These are phyloP conservation scores for Oscheius sp. DNA, from an alignment of 2,888 invertebrate species.

Conservation along the genomic window DNA sequence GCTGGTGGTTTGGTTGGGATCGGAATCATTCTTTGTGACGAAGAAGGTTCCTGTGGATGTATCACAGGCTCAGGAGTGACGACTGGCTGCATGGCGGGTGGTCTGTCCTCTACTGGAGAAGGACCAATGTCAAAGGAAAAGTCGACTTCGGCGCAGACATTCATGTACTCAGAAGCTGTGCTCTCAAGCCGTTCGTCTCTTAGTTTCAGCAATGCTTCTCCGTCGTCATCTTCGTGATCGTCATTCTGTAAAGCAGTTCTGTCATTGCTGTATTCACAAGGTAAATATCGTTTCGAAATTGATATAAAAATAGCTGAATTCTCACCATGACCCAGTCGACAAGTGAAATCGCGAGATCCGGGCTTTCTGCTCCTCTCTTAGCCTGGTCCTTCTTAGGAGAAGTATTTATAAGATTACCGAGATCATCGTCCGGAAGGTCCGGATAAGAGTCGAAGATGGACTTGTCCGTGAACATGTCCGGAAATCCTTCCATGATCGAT, in stretches of 20 bases:
- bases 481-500: conserved; percentile 1
- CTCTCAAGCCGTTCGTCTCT: conserved; percentile 12
- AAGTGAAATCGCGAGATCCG: conserved; percentile 12
- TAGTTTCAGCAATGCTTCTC: conserved; percentile 12
- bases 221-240: conserved; percentile 20
- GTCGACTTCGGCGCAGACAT: conserved; percentile 17
- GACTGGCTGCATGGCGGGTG: neutral
- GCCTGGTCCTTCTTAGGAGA: neutral
- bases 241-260: conserved; percentile 6
- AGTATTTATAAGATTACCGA: neutral
- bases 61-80: too few species aligned
- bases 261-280: too few species aligned
- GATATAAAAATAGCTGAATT: too few species aligned
- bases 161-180: conserved; percentile 12
- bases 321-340: conserved; percentile 15
- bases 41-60: too few species aligned
- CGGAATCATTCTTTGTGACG: too few species aligned
- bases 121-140: conserved; percentile 7
- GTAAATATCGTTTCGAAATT: too few species aligned
- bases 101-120: neutral
- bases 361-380: neutral
- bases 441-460: neutral
- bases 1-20: too few species aligned
- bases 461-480: conserved; percentile 15
- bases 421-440: neutral